A percentile compares a stretch with the other conserved stretches of the same genome.
Conservation (phyloP, 1,140 invertebrate species). For the Coenobita brevimanus region DNA sequence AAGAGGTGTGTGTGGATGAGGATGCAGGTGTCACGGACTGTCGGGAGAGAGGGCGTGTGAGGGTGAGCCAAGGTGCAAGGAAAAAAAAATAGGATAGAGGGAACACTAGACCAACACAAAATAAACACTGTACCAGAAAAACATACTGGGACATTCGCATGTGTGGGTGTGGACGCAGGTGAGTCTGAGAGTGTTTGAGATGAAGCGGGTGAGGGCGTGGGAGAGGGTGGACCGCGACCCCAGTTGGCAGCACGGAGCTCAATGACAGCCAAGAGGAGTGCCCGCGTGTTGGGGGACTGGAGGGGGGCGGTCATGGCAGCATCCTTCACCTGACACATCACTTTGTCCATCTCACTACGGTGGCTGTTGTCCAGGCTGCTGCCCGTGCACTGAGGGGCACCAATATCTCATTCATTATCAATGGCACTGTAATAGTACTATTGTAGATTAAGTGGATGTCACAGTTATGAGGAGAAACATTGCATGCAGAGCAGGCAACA, state of each 20-base stretch:
- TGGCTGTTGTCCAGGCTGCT: constrained; percentile 41
- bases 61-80: too few relatives aligned
- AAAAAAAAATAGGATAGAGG: too few relatives aligned
- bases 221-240: constrained; percentile 61
- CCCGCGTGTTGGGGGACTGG: constrained; percentile 33
- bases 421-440: neutral
- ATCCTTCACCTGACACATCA: constrained; percentile 61
- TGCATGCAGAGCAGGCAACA: too few relatives aligned
- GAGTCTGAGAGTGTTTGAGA: constrained; percentile 45
- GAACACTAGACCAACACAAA: too few relatives aligned
- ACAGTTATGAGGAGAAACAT: too few relatives aligned
- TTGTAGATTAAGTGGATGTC: too few relatives aligned
- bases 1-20: too few relatives aligned
- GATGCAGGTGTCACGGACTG: too few relatives aligned
- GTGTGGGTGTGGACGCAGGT: constrained; percentile 36
- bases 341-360: constrained; percentile 54
- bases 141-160: constrained; percentile 58
- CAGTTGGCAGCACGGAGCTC: constrained; percentile 65
- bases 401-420: neutral
- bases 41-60: too few relatives aligned
- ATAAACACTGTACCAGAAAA: neutral
- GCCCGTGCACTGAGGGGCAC: constrained; percentile 42
- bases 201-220: constrained; percentile 21
- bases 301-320: constrained; percentile 61
- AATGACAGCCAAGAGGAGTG: constrained; percentile 62